These are phyloP conservation scores for Ips nitidus DNA, from an alignment of 1,140 invertebrate genomes.

Conservation along the genomic window DNA sequence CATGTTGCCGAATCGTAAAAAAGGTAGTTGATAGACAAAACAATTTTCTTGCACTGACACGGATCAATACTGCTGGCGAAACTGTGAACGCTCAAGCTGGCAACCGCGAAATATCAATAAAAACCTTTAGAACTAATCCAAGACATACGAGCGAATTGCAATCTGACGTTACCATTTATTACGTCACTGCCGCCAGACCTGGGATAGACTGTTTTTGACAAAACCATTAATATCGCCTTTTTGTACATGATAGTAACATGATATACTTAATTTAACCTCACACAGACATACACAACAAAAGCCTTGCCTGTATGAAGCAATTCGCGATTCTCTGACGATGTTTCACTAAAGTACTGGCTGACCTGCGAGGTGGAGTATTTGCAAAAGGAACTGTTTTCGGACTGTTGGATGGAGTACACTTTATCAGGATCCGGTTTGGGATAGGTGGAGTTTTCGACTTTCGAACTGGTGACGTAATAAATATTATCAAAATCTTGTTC, in stretches of 20 bases:
- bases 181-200: background rate
- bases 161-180: no score
- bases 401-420: conserved; percentile 41
- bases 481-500: conserved; percentile 47
- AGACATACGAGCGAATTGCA: no score
- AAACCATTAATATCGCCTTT: background rate
- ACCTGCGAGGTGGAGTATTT: conserved; percentile 43
- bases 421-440: conserved; percentile 25
- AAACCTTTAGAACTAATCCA: no score
- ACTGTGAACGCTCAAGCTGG: no score
- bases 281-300: conserved; percentile 28
- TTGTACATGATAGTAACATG: no score
- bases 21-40: no score
- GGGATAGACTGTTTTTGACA: background rate
- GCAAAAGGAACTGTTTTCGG: conserved; percentile 49
- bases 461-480: conserved; percentile 36
- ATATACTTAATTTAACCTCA: no score
- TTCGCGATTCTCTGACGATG: conserved; percentile 14
- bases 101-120: no score
- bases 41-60: no score
- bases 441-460: conserved; percentile 26
- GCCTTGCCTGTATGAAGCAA: conserved; percentile 39
- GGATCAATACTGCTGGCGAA: no score
- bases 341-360: conserved; percentile 20
- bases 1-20: no score